Evolutionary conservation across 37 sponge, comb jelly and placozoan genomes (phyloP).

Genomic region (Axinella damicornis): DNA sequence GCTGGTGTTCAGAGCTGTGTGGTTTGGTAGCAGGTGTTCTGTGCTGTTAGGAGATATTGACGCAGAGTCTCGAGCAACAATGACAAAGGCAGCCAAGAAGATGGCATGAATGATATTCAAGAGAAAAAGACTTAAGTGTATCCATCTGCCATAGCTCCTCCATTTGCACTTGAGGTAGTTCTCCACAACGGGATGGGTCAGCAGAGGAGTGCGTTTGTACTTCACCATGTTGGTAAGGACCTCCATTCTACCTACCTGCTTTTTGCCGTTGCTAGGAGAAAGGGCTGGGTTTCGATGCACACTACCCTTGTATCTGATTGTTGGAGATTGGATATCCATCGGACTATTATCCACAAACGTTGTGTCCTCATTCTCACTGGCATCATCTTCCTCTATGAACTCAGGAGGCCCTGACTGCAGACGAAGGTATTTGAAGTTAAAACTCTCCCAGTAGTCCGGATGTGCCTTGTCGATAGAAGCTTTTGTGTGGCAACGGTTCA

Average conservation of each 20-base stretch:
- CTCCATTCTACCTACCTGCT: slow-evolving; percentile 5
- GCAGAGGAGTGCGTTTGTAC: slow-evolving; percentile 54
- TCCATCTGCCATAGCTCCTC: slow-evolving; percentile 71
- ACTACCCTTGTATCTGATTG: not conserved
- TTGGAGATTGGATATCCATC: not conserved
- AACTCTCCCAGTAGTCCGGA: slow-evolving; percentile 69
- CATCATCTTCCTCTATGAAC: no score
- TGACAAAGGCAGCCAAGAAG: slow-evolving; percentile 57
- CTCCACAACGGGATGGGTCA: slow-evolving; percentile 73
- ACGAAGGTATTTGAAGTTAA: slow-evolving; percentile 82
- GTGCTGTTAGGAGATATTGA: no score
- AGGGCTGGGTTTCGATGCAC: no score
- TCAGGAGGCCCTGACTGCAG: not conserved
- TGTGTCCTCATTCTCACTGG: not conserved
- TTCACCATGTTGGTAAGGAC: slow-evolving; percentile 61
- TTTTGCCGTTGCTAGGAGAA: not conserved
- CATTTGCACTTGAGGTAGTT: slow-evolving; percentile 76
- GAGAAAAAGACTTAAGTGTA: slow-evolving; percentile 31
- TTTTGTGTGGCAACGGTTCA: slow-evolving; percentile 65
- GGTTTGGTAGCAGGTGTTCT: no score
- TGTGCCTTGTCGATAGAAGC: slow-evolving; percentile 19
- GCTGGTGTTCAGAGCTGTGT: no score
- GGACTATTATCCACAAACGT: not conserved
- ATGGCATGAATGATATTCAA: slow-evolving; percentile 15
- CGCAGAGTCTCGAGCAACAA: slow-evolving; percentile 19